A percentile compares a stretch with the other conserved stretches of the same genome.
These are phyloP conservation scores for Hippasteria phrygiana DNA, from an alignment of 53 echinoderm and acorn worm genomes.

Conservation along the genomic window DNA sequence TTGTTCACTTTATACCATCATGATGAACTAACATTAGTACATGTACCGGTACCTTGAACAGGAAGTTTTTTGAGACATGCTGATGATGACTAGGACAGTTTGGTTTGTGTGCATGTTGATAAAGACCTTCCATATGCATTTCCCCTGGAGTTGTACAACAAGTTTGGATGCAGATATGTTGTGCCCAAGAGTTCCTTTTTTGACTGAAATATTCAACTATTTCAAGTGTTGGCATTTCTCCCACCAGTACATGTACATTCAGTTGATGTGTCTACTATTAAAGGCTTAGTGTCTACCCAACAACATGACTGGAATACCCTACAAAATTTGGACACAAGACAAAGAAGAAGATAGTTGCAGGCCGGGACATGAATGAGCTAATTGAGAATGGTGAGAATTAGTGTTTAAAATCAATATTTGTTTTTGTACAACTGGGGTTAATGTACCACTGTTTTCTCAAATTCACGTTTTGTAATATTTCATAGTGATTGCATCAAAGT, in stretches of 20 bases:
- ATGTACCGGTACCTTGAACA: too few relatives aligned
- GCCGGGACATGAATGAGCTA: neutral
- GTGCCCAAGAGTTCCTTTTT: constrained; percentile 7
- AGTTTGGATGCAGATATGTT: neutral
- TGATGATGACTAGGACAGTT: neutral
- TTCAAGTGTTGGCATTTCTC: too few relatives aligned
- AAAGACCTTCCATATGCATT: neutral
- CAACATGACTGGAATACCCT: constrained; percentile 3
- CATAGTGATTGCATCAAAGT: too few relatives aligned
- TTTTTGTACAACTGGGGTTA: neutral
- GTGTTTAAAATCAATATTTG: neutral
- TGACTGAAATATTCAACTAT: constrained; percentile 25
- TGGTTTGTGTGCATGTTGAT: neutral
- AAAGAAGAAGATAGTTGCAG: constrained; percentile 15
- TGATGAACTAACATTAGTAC: too few relatives aligned
- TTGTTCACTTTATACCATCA: too few relatives aligned
- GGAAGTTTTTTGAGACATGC: too few relatives aligned
- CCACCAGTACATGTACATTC: too few relatives aligned
- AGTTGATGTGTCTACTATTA: neutral
- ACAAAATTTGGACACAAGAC: constrained; percentile 4
- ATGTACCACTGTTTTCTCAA: too few relatives aligned
- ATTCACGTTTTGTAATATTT: too few relatives aligned
- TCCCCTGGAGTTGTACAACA: neutral
- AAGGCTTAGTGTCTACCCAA: neutral
- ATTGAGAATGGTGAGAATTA: constrained; percentile 6